Evolutionary conservation across 2,113 vertebrate genomes (phyloP).

Genomic region (Numenius arquata): DNA sequence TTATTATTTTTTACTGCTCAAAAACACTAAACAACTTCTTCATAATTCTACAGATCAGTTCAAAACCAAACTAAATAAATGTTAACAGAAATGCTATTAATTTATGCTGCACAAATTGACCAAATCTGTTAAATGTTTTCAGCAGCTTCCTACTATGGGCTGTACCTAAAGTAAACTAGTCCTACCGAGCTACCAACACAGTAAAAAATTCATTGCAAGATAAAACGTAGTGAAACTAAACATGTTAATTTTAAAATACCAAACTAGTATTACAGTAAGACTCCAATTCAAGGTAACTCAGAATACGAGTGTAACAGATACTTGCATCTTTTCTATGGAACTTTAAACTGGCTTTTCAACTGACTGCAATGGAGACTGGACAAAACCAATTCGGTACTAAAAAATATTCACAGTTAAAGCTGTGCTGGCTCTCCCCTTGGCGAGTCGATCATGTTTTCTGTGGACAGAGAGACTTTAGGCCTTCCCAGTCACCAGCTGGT

Average conservation of each 20-base stretch:
- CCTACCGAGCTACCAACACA: background rate
- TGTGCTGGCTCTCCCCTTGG: background rate
- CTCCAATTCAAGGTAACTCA: background rate
- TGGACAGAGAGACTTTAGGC: background rate
- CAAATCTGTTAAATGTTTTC: background rate
- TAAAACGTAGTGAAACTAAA: background rate
- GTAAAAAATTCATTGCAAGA: background rate
- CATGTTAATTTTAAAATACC: background rate
- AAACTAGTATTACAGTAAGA: background rate
- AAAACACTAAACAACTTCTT: background rate
- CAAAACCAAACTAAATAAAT: background rate
- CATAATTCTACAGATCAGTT: background rate
- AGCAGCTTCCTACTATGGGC: background rate
- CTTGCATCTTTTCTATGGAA: background rate
- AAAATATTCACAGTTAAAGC: background rate
- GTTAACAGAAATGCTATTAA: background rate
- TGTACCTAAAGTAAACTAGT: background rate
- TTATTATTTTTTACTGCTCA: background rate
- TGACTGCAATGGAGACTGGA: background rate
- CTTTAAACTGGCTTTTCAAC: background rate
- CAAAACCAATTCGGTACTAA: background rate
- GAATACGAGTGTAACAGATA: fast-evolving
- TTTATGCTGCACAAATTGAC: background rate
- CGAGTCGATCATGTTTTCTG: background rate
- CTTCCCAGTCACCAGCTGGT: background rate